These are phyloP conservation scores for Microchirus variegatus DNA, from an alignment of 2,797 vertebrate genomes.

Conservation along the genomic window DNA sequence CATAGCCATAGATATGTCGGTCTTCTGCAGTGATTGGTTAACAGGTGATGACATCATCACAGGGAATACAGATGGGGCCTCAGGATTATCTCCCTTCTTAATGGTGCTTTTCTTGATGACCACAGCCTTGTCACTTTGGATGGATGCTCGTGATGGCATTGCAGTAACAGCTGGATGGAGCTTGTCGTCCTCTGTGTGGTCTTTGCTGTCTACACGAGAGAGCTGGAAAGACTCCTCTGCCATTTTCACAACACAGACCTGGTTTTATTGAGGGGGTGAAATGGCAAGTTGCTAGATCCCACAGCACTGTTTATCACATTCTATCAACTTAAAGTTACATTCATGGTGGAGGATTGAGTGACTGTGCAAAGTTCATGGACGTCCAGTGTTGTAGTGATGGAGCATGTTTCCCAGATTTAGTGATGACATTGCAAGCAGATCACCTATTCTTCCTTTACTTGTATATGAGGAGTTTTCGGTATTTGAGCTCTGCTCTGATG, in stretches of 20 bases:
- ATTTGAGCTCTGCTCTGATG: slow-evolving; percentile 16
- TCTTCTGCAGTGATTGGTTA: slow-evolving; percentile 78
- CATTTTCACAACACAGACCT: slow-evolving; percentile 62
- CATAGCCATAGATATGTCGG: slow-evolving; percentile 72
- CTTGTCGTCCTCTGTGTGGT: slow-evolving; percentile 68
- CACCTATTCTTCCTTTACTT: slow-evolving; percentile 4
- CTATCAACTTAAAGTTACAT: slow-evolving; percentile 64
- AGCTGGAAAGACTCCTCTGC: slow-evolving; percentile 83
- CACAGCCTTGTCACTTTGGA: slow-evolving; percentile 83
- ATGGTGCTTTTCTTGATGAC: slow-evolving; percentile 81
- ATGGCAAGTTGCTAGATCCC: slow-evolving; percentile 47
- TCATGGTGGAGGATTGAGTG: slow-evolving; percentile 59
- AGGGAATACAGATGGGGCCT: slow-evolving; percentile 79
- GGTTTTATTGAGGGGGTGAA: slow-evolving; percentile 48
- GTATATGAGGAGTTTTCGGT: slow-evolving; percentile 9
- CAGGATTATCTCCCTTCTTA: slow-evolving; percentile 84
- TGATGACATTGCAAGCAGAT: slow-evolving; percentile 50
- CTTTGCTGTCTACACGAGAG: slow-evolving; percentile 69
- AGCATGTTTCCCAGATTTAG: slow-evolving; percentile 38
- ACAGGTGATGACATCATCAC: slow-evolving; percentile 77
- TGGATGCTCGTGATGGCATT: slow-evolving; percentile 82
- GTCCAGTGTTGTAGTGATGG: slow-evolving; percentile 61
- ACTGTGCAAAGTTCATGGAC: slow-evolving; percentile 56
- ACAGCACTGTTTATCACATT: slow-evolving; percentile 59
- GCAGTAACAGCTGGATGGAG: slow-evolving; percentile 80